Evolutionary conservation across 2,888 invertebrate genomes (phyloP).

Genomic region (Nasonia oneida): DNA sequence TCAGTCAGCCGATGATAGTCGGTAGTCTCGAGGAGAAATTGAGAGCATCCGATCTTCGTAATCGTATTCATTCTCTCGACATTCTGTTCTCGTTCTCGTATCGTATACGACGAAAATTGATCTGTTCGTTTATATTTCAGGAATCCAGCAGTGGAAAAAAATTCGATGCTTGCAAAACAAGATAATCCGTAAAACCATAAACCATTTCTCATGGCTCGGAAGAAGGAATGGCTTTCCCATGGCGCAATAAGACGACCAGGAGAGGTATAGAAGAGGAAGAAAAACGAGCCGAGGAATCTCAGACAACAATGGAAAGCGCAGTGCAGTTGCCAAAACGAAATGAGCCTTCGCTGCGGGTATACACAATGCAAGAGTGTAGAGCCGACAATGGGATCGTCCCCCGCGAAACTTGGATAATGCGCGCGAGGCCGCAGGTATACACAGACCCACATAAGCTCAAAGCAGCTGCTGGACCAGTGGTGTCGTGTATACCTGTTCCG

Average conservation of each 20-base stretch:
- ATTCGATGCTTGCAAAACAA: not conserved
- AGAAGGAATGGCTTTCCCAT: not conserved
- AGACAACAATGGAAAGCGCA: constrained; percentile 15
- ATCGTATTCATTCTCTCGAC: not conserved
- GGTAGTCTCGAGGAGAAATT: not conserved
- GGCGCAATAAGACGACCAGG: not conserved
- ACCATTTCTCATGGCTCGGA: not conserved
- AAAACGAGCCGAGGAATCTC: not conserved
- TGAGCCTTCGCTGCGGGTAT: not conserved
- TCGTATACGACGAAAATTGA: not conserved
- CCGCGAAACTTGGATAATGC: not conserved
- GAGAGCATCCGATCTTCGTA: constrained; percentile 33
- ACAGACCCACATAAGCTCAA: not conserved
- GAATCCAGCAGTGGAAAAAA: not conserved
- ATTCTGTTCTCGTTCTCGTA: not conserved
- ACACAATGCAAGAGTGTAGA: not conserved
- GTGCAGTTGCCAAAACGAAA: not conserved
- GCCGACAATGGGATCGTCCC: not conserved
- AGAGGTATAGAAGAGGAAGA: not conserved
- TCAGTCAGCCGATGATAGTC: constrained; percentile 29
- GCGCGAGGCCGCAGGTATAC: not conserved
- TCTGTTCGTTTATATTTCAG: not conserved
- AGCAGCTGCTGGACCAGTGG: constrained; percentile 3
- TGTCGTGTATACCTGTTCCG: not conserved
- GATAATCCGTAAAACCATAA: not conserved